These are phyloP conservation scores for Rhinolophus sinicus DNA, from an alignment of 2,113 vertebrate species.

Conservation along the genomic window DNA sequence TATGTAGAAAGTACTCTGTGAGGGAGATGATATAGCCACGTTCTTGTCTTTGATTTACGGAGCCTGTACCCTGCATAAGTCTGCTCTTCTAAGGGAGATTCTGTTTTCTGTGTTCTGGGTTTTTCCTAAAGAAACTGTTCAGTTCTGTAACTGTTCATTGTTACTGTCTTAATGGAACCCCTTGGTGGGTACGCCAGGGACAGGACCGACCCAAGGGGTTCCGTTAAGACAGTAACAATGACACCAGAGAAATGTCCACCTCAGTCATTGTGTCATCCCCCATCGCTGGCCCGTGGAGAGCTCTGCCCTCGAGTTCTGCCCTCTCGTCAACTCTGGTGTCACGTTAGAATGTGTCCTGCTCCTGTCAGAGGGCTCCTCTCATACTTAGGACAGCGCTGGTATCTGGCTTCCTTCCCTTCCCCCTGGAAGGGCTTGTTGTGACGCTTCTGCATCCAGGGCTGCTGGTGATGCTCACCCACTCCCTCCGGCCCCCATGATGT, in stretches of 20 bases:
- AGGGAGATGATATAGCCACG: rapidly evolving
- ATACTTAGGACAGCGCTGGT: neutral
- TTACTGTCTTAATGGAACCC: neutral
- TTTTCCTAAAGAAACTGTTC: neutral
- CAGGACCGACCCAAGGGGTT: too few species aligned
- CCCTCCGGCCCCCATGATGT: neutral
- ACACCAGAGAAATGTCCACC: neutral
- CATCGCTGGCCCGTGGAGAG: neutral
- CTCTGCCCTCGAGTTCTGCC: neutral
- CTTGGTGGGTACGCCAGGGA: too few species aligned
- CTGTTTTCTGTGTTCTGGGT: neutral
- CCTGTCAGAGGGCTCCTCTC: neutral
- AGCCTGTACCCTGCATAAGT: too few species aligned
- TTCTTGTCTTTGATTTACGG: too few species aligned
- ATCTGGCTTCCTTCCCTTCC: neutral
- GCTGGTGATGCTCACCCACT: neutral
- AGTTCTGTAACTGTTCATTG: neutral
- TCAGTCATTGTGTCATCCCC: neutral
- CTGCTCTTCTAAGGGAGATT: neutral
- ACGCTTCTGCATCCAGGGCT: rapidly evolving
- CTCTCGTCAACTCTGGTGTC: rapidly evolving
- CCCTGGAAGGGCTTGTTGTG: neutral
- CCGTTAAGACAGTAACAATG: too few species aligned
- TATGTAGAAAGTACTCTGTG: rapidly evolving
- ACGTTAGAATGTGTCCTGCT: neutral